Percentiles rank a stretch among this genome's conserved stretches.
Evolutionary conservation across 2,888 invertebrate species (phyloP).

Genomic region (Dicyrtoma fusca): DNA sequence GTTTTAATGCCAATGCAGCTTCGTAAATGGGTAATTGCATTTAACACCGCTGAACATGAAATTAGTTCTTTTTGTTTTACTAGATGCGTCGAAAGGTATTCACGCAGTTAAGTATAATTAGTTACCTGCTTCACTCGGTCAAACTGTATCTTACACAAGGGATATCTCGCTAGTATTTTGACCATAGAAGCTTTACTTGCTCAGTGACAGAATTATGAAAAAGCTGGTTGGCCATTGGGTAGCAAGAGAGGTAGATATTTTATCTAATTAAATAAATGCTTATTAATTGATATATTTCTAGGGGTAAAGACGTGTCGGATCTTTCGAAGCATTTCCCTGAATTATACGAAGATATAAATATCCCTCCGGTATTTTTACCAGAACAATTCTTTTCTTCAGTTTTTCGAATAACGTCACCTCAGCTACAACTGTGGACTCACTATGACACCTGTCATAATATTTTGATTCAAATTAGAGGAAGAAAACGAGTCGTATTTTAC

Average conservation of each 20-base stretch:
- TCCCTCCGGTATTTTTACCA: constrained; percentile 61
- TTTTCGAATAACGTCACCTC: constrained; percentile 63
- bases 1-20: no score
- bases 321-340: constrained; percentile 62
- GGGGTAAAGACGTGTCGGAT: constrained; percentile 62
- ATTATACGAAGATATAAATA: constrained; percentile 61
- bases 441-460: constrained; percentile 67
- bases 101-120: no score
- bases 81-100: no score
- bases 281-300: constrained; percentile 11
- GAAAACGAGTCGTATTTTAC: constrained; percentile 63
- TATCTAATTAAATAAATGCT: not conserved
- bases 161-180: no score
- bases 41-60: no score
- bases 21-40: no score
- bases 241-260: no score
- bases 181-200: no score
- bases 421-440: constrained; percentile 65
- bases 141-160: no score
- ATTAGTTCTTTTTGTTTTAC: no score
- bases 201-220: not conserved
- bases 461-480: constrained; percentile 63
- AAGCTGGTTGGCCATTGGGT: no score
- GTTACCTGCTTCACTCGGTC: no score
- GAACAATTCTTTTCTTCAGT: constrained; percentile 64